Conservation (phyloP, 53 echinoderm and acorn worm genomes). For the Patiria pectinifera region DNA sequence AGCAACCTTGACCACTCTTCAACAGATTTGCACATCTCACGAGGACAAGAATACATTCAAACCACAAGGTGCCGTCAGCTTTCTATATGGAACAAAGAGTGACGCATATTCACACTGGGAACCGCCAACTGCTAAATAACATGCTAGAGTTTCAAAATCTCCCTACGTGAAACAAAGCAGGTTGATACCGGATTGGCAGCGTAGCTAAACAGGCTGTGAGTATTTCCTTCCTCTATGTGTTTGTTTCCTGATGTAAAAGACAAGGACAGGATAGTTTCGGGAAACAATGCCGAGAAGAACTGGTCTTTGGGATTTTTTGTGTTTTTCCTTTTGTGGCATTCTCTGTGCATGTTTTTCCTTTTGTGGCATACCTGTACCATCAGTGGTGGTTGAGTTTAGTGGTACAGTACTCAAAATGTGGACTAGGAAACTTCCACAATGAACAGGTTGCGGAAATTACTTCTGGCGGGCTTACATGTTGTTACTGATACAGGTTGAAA, state of each 20-base stretch:
- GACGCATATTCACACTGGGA: background rate
- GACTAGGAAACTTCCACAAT: too few species aligned
- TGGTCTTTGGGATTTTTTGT: background rate
- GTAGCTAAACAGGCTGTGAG: slow-evolving; percentile 7
- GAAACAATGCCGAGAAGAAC: background rate
- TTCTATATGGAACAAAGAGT: background rate
- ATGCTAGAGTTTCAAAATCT: background rate
- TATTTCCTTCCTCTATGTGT: slow-evolving; percentile 47
- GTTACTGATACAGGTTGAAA: too few species aligned
- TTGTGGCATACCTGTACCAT: background rate
- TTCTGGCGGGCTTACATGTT: too few species aligned
- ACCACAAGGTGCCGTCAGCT: background rate
- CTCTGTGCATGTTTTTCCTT: background rate
- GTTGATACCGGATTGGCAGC: background rate
- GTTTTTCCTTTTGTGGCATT: background rate
- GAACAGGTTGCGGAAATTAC: too few species aligned
- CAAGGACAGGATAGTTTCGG: background rate
- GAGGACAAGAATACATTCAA: background rate
- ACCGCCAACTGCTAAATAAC: too few species aligned
- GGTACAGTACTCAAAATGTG: too few species aligned
- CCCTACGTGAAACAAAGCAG: background rate
- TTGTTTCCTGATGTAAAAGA: slow-evolving; percentile 40
- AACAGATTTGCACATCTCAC: background rate
- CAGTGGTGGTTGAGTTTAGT: background rate
- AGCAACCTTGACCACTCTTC: too few species aligned